Base-by-base conservation (phyloP, 2,113 vertebrate species). In the Crypturellus undulatus region DNA sequence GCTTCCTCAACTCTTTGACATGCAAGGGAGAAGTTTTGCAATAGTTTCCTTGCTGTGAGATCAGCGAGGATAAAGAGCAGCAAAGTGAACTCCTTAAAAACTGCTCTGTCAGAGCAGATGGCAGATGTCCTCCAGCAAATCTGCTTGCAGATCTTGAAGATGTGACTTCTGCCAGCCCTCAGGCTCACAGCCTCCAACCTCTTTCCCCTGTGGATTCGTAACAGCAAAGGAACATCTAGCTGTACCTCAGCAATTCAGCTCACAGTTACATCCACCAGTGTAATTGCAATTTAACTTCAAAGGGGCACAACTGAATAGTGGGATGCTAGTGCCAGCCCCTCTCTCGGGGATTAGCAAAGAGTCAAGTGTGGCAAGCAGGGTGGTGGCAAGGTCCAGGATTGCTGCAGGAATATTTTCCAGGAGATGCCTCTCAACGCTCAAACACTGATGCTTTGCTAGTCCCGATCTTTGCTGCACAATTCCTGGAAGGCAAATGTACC, bases 41-140 rank as follows among this genome's bases (percentile, higher is more conserved):
- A 47, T 72, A 54, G 17, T 38, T 36, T 81, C 56, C 22, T 13
- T 26, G 38, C 82, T n/a, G 59, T 34, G 75, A 82, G 81, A 67
- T 72, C 67, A 38, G 10, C 22, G 43, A 68, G 84, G 17, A 72
- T 32, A 92, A 91, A 91, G 52, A 34, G 5, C 40, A 56, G 12
- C 28, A 51, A 22, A 85, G 56, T 84, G 42, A 38, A 6, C 11
- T 79, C 42, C 77, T 42, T 64, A 43, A 81, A 87, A 84, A 32
- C 6, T 64, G 7, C 43, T 84, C 25, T 42, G 8, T 78, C 51
- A 45, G 15, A 59, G 36, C 54, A 78, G 45, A 34, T 6, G 83
- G 21, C n/a, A 81, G 40, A 78, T 73, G 21, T 80, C 71, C 54
- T 73, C 73, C 80, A 69, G 83, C 64, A 89, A 93, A 84, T 51